Base-by-base conservation (phyloP, 2,113 vertebrate genomes). In the Haliaeetus leucogaster region DNA sequence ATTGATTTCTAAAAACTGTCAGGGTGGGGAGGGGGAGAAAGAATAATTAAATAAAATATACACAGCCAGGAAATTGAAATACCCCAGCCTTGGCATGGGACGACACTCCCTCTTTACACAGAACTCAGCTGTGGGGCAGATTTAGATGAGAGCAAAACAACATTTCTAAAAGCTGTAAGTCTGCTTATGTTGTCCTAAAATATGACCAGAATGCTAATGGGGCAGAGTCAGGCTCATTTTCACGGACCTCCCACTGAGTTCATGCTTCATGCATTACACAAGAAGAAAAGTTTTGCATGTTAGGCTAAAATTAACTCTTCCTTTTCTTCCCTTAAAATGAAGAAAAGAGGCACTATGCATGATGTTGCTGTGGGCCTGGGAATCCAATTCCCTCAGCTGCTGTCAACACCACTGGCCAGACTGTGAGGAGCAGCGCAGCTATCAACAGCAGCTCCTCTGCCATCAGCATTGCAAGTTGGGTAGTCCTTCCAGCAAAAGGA, bases 141-240 rank as follows among this genome's bases (percentile, higher is more conserved):
- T 81, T 82, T 82, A 82, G 76, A 83, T 85, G 92, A 65, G 32
- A 92, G 62, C 17, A 90, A 93, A 90, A 36, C 43, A 38, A 40
- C 43, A 38, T 68, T 93, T 95, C 61, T 42, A 56, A 95, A 93
- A 72, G 27, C 59, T 83, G 6, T 56, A 77, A 88, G 62, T 77
- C 88, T 93, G 48, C 36, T 86, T 77, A 86, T 70, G 86, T 65
- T 80, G 62, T 86, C 73, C 53, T 92, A 78, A 96, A 95, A 91
- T 73, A 86, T 86, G 67, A 86, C 58, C 86, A 89, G 76, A 95
- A 95, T 91, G 80, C 77, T 96, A 95, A 89, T 50, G n/a, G 68
- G 7, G 48, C 30, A 90, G 68, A 94, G 62, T 62, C 66, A 90
- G 70, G 11, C 82, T 89, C 77, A 83, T 45, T 73, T 93, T 86